These are phyloP conservation scores for Hyperopisus bebe DNA, from an alignment of 2,113 vertebrate genomes.

Conservation along the genomic window DNA sequence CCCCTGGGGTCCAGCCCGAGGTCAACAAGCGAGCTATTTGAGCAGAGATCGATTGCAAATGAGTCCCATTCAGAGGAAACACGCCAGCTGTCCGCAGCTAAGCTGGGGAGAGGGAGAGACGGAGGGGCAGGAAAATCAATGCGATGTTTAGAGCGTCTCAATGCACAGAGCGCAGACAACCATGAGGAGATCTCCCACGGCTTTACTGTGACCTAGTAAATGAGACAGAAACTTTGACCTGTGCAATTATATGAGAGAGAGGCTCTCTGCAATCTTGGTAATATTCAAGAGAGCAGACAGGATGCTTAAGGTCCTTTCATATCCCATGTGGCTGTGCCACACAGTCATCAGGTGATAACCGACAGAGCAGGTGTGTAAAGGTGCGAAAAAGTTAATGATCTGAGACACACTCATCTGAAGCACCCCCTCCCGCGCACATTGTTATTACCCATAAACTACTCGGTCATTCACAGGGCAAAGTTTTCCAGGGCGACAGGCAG, in stretches of 20 bases:
- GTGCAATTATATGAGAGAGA: not conserved
- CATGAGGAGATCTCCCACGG: not conserved
- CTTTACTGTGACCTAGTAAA: conserved; percentile 7
- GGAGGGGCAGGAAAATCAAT: conserved; percentile 30
- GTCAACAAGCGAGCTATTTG: conserved; percentile 31
- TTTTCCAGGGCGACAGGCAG: not conserved
- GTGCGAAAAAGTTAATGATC: not conserved
- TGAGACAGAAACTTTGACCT: conserved; percentile 7
- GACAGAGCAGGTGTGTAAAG: not conserved
- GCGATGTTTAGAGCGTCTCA: conserved; percentile 26
- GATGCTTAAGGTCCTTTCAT: not conserved
- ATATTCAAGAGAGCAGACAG: not conserved
- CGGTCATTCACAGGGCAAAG: not conserved
- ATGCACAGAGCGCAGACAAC: not conserved
- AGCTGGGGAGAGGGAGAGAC: conserved; percentile 10
- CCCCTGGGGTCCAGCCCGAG: conserved; percentile 10
- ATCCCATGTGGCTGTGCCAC: no score
- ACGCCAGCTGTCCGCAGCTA: conserved; percentile 13
- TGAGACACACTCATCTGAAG: not conserved
- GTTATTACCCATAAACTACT: conserved; percentile 4
- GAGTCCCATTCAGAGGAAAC: conserved; percentile 29
- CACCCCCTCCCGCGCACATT: not conserved
- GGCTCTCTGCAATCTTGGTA: not conserved
- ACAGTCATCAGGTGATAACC: not conserved
- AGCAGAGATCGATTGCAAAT: conserved; percentile 40